Evolutionary conservation across 2,888 invertebrate species (phyloP).

Genomic region (Plagiodera versicolora): DNA sequence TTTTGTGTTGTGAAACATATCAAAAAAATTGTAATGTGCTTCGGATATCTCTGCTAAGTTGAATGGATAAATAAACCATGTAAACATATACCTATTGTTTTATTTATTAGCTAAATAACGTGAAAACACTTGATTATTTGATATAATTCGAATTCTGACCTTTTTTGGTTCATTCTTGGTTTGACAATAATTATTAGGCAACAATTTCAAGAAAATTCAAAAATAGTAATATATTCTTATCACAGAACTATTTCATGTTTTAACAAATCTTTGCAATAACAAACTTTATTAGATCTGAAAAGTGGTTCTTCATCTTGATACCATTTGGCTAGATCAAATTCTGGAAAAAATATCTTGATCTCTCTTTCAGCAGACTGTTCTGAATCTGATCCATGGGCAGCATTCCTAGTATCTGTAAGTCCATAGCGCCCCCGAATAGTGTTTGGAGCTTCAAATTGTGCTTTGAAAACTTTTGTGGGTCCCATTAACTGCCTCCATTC

Average conservation of each 20-base stretch:
- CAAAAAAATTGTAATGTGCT: background rate
- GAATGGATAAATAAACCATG: background rate
- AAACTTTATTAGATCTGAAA: constrained; percentile 40
- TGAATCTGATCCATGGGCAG: constrained; percentile 91
- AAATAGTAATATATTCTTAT: background rate
- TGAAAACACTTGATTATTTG: too few relatives aligned
- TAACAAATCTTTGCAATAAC: constrained; percentile 38
- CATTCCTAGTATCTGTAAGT: constrained; percentile 92
- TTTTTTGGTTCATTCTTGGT: too few relatives aligned
- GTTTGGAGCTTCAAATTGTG: constrained; percentile 75
- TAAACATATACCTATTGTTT: too few relatives aligned
- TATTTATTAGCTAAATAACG: too few relatives aligned
- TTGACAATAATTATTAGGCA: too few relatives aligned
- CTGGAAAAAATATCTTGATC: constrained; percentile 82
- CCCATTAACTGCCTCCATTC: constrained; percentile 86
- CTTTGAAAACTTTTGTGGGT: constrained; percentile 84
- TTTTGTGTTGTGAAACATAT: background rate
- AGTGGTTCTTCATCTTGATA: constrained; percentile 59
- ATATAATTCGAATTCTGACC: too few relatives aligned
- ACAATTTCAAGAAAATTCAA: too few relatives aligned
- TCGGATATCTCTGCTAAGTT: background rate
- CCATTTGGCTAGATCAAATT: constrained; percentile 73
- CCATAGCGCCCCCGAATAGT: constrained; percentile 84
- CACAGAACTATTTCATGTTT: constrained; percentile 28
- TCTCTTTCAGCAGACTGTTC: constrained; percentile 72